Evolutionary conservation across 2,888 invertebrate genomes (phyloP), one percentile per base, ranked within the genome.

Genomic region (Dastarcus helophoroides): DNA sequence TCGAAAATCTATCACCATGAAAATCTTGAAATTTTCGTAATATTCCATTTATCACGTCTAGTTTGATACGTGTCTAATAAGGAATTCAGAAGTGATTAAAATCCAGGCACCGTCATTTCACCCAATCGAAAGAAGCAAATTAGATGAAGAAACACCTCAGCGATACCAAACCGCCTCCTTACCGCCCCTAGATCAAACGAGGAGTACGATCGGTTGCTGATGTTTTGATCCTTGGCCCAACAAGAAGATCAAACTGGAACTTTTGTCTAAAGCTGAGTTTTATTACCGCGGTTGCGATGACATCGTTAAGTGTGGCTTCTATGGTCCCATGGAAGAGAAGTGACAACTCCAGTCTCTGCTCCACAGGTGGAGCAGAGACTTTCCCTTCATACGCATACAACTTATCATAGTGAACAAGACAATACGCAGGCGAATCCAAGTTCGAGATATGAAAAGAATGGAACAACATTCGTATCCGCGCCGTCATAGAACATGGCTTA

Each of bases 331-430:
- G 90, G 90, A 74, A 77, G 40, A 69, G 65, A 39, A 79, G 77
- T n/a, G 90, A 91, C 58, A 75, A 79, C 52, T 83, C 88, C 2
- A 73, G 79, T 51, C 65, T 66, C 11, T 89, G 90, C 52, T 90
- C 91, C 59, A 67, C 73, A 43, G 76, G 29, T 86, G 83, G 78
- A 81, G 81, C 21, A 79, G 80, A 2, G 72, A 76, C 42, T 91
- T 91, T 53, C 76, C 82, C 2, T 79, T 88, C 48, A 60, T 90
- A 24, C 65, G 74, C n/a, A n/a, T n/a, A n/a, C n/a, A 13, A 70
- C 40, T 3, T 32, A 35, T 37, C 14, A 29, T 31, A 27, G 37
- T 29, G 29, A 29, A 32, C 19, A 33, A 32, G 35, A 36, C 36
- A 26, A 17, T 17, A 23, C 29, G 29, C 21, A 24, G 14, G 17